A percentile compares a stretch with the other conserved stretches of the same genome.
phyloP scores from a whole-genome alignment of 1,140 invertebrate species.

The Sinonovacula constricta region DNA sequence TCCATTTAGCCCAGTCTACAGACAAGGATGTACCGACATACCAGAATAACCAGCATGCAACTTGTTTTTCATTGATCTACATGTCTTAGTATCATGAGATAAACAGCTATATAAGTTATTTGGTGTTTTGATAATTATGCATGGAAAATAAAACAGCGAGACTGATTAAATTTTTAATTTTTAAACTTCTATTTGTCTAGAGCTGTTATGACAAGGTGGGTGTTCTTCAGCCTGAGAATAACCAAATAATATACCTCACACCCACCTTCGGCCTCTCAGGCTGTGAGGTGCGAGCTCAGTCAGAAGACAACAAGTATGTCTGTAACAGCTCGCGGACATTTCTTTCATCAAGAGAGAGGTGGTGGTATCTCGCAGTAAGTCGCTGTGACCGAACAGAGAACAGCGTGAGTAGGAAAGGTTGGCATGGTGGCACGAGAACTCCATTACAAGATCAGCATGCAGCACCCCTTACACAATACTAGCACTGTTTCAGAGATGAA shows the following conservation, averaged over 20 bases:
- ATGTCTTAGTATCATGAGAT: too few relatives aligned
- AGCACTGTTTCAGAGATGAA: too few relatives aligned
- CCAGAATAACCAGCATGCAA: too few relatives aligned
- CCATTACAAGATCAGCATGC: too few relatives aligned
- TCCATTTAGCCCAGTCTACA: too few relatives aligned
- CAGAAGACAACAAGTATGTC: conserved; percentile 46
- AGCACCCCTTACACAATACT: too few relatives aligned
- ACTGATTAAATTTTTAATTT: not conserved
- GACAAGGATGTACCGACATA: too few relatives aligned
- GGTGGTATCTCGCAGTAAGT: conserved; percentile 75
- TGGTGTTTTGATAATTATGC: too few relatives aligned
- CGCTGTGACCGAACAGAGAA: conserved; percentile 58
- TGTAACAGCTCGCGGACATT: conserved; percentile 58
- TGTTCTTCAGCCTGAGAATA: conserved; percentile 48
- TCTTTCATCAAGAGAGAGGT: conserved; percentile 69
- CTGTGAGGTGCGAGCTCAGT: conserved; percentile 11
- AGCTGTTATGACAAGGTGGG: conserved; percentile 53
- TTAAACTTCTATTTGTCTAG: conserved; percentile 44
- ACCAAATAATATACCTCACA: conserved; percentile 61
- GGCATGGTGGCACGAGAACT: too few relatives aligned
- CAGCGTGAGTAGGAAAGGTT: conserved; percentile 46
- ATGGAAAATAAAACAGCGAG: too few relatives aligned
- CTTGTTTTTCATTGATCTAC: too few relatives aligned
- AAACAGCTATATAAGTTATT: too few relatives aligned
- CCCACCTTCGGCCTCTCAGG: conserved; percentile 52